These are phyloP conservation scores for Labeo rohita DNA, from an alignment of 2,113 vertebrate genomes.

Conservation along the genomic window DNA sequence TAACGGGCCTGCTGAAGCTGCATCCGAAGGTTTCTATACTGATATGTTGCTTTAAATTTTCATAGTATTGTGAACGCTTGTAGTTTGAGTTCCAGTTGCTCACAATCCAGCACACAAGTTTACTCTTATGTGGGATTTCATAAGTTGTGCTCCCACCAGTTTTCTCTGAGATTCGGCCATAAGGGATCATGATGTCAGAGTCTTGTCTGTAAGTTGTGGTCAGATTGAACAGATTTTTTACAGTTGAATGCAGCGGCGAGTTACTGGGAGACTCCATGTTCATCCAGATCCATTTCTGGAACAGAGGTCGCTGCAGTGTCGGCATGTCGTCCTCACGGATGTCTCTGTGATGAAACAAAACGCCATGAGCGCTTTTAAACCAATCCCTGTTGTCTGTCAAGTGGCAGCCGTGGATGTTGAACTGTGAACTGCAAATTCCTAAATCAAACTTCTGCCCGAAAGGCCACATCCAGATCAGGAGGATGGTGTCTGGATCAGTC, in stretches of 20 bases:
- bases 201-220: constrained; percentile 84
- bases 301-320: constrained; percentile 76
- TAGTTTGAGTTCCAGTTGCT: constrained; percentile 81
- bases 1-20: constrained; percentile 75
- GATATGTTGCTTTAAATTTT: constrained; percentile 81
- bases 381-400: constrained; percentile 81
- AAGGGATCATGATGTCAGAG: constrained; percentile 86
- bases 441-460: constrained; percentile 73
- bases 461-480: constrained; percentile 87
- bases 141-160: constrained; percentile 70
- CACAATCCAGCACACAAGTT: too few species aligned
- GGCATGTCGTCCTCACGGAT: constrained; percentile 80
- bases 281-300: constrained; percentile 91
- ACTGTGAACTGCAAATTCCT: constrained; percentile 62
- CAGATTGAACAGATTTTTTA: constrained; percentile 83
- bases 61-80: constrained; percentile 82
- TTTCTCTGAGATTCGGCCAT: constrained; percentile 76
- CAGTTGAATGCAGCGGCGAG: constrained; percentile 68
- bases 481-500: constrained; percentile 75
- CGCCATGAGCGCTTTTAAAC: constrained; percentile 80
- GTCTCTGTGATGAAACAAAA: constrained; percentile 85
- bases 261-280: constrained; percentile 87
- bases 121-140: constrained; percentile 75
- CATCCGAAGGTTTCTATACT: constrained; percentile 79
- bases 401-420: constrained; percentile 79